Evolutionary conservation across 1,140 invertebrate species (phyloP), one percentile per base, ranked within the genome.

Genomic region (Lysiphlebus fabarum): DNA sequence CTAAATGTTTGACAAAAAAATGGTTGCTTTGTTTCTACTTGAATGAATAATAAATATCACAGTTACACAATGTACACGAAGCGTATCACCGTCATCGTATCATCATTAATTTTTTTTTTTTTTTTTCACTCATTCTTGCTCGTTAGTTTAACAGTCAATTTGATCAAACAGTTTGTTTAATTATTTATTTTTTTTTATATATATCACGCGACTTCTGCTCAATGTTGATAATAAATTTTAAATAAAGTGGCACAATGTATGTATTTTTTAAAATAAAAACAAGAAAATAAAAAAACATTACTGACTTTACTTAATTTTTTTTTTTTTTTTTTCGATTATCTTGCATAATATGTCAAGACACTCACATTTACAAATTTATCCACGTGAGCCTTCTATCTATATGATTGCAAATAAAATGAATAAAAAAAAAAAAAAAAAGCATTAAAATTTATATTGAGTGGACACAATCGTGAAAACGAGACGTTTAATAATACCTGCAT

Each of bases 31-130:
- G 36, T 44, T 54, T 58, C 40, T 63, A 57, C 54, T 67, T 58
- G 56, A 69, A 73, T 56, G 65, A 73, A 73, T 71, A 70, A 69
- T 72, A 70, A 78, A 76, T 78, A 79, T 79, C 76, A 79, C 76
- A 78, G 76, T 76, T 77, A 73, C 68, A 74, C 73, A 62, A 66
- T 72, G 74, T 71, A 77, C 73, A 74, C 59, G 66, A 69, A 74
- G 68, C 61, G 56, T 49, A 57, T 55, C 54, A 59, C 17, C 49
- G 14, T 56, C 49, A 37, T 38, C 51, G 40, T 48, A 47, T 26
- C 17, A 56, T 37, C 7, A 50, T 40, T 43, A n/a, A 26, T 51
- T 45, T 50, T 53, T 14, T 53, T 53, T 53, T n/a, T 48, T 36
- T 41, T 44, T 40, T 10, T 37, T n/a, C 41, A 10, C 7, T 6